Conservation (phyloP, 2,888 invertebrate species). For the Andrena haemorrhoa region DNA sequence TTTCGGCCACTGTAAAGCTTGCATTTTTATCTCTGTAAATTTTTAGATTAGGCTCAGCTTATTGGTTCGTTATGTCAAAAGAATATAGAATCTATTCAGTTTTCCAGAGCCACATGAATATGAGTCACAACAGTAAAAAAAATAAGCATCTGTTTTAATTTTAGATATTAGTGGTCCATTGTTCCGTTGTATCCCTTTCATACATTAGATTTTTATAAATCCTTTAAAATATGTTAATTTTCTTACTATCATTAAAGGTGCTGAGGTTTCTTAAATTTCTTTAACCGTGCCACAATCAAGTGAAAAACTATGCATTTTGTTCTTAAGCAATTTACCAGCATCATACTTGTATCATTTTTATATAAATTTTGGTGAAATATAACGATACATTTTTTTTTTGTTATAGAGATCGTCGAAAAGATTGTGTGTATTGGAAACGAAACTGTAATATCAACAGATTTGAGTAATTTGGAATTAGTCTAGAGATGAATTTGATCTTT, state of each 20-base stretch:
- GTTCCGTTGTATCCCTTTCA: slow-evolving; percentile 73
- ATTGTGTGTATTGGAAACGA: slow-evolving; percentile 23
- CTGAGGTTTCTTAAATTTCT: slow-evolving; percentile 51
- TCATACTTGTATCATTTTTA: slow-evolving; percentile 33
- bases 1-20: slow-evolving; percentile 57
- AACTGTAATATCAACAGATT: slow-evolving; percentile 1
- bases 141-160: slow-evolving; percentile 78
- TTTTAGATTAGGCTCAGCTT: slow-evolving; percentile 65
- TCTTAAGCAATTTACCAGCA: slow-evolving; percentile 51
- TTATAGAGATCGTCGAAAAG: slow-evolving; percentile 48
- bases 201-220: slow-evolving; percentile 49
- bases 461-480: not conserved
- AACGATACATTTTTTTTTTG: slow-evolving; percentile 63
- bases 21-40: slow-evolving; percentile 40
- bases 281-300: slow-evolving; percentile 61
- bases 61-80: slow-evolving; percentile 57
- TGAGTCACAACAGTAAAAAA: slow-evolving; percentile 79
- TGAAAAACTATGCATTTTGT: slow-evolving; percentile 52
- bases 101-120: slow-evolving; percentile 68
- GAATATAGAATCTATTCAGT: slow-evolving; percentile 67
- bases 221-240: slow-evolving; percentile 48
- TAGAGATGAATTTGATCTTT: slow-evolving; percentile 5
- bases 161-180: slow-evolving; percentile 79
- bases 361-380: slow-evolving; percentile 58
- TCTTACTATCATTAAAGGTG: slow-evolving; percentile 56